These are phyloP conservation scores for Struthidea cinerea DNA, from an alignment of 2,113 vertebrate genomes.

Conservation along the genomic window DNA sequence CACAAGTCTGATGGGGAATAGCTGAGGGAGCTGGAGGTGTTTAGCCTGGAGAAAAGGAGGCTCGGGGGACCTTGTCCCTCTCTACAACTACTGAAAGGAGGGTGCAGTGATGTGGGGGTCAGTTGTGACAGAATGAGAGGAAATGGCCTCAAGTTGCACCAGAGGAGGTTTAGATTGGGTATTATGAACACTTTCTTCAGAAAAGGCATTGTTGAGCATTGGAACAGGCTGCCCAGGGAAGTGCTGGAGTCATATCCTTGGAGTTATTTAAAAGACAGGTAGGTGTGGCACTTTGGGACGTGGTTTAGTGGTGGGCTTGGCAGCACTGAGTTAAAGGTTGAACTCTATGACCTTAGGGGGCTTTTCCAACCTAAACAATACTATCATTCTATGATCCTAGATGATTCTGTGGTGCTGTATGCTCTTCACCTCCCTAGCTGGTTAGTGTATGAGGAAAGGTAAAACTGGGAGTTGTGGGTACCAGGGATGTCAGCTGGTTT, in stretches of 20 bases:
- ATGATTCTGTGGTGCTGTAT: not conserved
- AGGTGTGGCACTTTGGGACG: not conserved
- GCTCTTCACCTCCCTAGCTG: not conserved
- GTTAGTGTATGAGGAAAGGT: not conserved
- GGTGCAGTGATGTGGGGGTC: not conserved
- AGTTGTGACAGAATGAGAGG: not conserved
- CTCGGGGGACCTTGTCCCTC: rapidly evolving
- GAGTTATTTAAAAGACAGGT: not conserved
- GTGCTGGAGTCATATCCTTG: not conserved
- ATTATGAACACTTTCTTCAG: not conserved
- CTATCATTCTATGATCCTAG: not conserved
- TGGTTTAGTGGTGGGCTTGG: not conserved
- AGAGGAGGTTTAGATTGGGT: not conserved
- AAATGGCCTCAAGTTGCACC: not conserved
- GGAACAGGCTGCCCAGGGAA: not conserved
- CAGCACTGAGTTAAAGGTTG: not conserved
- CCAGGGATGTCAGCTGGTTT: not conserved
- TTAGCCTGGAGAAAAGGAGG: not conserved
- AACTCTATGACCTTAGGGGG: too few species aligned
- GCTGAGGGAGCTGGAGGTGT: not conserved
- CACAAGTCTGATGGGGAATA: not conserved
- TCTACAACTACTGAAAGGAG: not conserved
- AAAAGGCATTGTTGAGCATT: rapidly evolving
- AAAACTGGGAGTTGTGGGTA: not conserved
- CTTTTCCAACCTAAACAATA: not conserved